phyloP scores from a whole-genome alignment of 2,888 invertebrate species.

The Andrena flavipes region DNA sequence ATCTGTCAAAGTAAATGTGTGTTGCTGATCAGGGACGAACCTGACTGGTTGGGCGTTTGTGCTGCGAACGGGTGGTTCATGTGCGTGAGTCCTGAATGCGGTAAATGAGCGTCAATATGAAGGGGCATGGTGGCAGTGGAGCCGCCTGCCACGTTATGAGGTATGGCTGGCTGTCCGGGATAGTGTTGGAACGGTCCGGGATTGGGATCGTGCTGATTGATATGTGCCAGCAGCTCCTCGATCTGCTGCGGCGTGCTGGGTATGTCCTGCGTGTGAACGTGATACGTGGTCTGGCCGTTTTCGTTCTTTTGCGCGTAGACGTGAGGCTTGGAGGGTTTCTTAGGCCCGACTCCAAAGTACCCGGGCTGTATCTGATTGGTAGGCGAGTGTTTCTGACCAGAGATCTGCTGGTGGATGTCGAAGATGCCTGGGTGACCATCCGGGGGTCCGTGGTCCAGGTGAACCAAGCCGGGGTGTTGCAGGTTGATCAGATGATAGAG shows the following conservation, averaged over 20 bases:
- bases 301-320: constrained; percentile 80
- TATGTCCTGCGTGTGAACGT: constrained; percentile 80
- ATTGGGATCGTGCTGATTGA: constrained; percentile 82
- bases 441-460: constrained; percentile 74
- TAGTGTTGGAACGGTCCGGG: constrained; percentile 80
- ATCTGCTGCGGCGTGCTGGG: constrained; percentile 81
- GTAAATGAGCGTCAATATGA: constrained; percentile 78
- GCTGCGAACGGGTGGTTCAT: constrained; percentile 82
- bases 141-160: constrained; percentile 71
- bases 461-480: constrained; percentile 80
- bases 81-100: constrained; percentile 78
- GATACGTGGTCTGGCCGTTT: constrained; percentile 82
- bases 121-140: constrained; percentile 71
- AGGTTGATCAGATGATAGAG: constrained; percentile 80
- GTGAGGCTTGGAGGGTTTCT: constrained; percentile 78
- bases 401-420: constrained; percentile 79
- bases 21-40: constrained; percentile 78
- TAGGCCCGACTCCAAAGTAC: constrained; percentile 75
- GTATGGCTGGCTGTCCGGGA: constrained; percentile 75
- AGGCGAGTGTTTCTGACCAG: constrained; percentile 72
- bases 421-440: constrained; percentile 79
- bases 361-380: constrained; percentile 70
- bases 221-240: constrained; percentile 82
- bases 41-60: constrained; percentile 82
- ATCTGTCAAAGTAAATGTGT: constrained; percentile 11